Evolutionary conservation across 2,113 vertebrate genomes (phyloP).

Genomic region (Serranochromis macrocephalus): DNA sequence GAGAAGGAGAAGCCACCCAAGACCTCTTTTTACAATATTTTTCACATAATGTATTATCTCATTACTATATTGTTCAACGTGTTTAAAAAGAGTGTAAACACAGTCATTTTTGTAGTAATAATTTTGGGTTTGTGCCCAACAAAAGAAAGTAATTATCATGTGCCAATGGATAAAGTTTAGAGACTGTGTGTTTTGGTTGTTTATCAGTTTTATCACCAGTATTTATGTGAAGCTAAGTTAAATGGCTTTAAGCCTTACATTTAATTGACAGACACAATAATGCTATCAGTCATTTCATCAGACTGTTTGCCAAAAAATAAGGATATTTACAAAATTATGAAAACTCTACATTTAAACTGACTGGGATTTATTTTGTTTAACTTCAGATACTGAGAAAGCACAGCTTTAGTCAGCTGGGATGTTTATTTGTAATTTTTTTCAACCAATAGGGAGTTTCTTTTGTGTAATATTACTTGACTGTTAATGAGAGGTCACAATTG

Average conservation of each 20-base stretch:
- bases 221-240: not conserved
- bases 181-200: not conserved
- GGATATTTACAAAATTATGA: not conserved
- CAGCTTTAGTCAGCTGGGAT: not conserved
- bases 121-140: not conserved
- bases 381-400: not conserved
- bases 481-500: not conserved
- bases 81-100: not conserved
- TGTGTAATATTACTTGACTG: not conserved
- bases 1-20: not conserved
- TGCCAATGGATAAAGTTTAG: not conserved
- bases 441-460: not conserved
- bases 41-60: not conserved
- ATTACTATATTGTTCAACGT: fast-evolving
- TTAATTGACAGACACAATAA: not conserved
- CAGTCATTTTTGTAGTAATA: not conserved
- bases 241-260: not conserved
- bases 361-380: not conserved
- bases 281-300: not conserved
- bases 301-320: too few species aligned
- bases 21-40: not conserved
- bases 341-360: not conserved
- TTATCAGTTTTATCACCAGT: not conserved
- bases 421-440: not conserved
- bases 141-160: not conserved